Base-by-base conservation (phyloP, 2,888 invertebrate genomes). In the Phaonia tiefii region DNA sequence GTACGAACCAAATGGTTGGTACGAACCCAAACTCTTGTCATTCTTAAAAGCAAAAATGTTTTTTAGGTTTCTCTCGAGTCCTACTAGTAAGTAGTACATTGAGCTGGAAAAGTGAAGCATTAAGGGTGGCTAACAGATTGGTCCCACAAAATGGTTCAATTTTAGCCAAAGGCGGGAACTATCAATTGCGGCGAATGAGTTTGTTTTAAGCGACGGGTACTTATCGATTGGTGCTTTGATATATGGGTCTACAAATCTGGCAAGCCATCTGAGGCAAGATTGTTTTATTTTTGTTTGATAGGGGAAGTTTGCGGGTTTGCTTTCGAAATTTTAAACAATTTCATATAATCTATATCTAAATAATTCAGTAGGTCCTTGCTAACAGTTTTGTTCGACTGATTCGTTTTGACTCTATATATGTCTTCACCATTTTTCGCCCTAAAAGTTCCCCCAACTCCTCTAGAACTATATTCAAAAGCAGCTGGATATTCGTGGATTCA, bases 1-100 rank as follows among this genome's bases (percentile, higher is more conserved):
- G 22, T 42, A 20, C 20, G 63, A 37, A 58, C 15, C 15, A n/a
- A n/a, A 5, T 31, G 31, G 78, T 22, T 63, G 63, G 22, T 42
- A 39, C 11, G 63, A 39, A 60, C 8, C 20, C 15, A 51, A 2
- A 39, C 13, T 60, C 15, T 60, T 8, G 39, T 39, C 17, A 31
- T 15, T 2, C 31, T 13, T 15, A 20, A 25, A 25, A 26, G 15
- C 15, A 15, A 15, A 8, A 37, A 26, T 39, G 20, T n/a, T 60
- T 39, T n/a, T 25, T 37, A 17, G 31, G 15, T 51, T 22, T 51
- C 20, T 22, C 4, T 51, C 10, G n/a, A n/a, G n/a, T n/a, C n/a
- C n/a, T n/a, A n/a, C n/a, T n/a, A n/a, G n/a, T n/a, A n/a, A n/a
- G n/a, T n/a, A n/a, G n/a, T 1, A 5, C 56, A 26, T 22, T 13